Percentiles rank a stretch among this genome's conserved stretches.
Evolutionary conservation across 2,113 vertebrate species (phyloP).

Genomic region (Dolichotis patagonum): DNA sequence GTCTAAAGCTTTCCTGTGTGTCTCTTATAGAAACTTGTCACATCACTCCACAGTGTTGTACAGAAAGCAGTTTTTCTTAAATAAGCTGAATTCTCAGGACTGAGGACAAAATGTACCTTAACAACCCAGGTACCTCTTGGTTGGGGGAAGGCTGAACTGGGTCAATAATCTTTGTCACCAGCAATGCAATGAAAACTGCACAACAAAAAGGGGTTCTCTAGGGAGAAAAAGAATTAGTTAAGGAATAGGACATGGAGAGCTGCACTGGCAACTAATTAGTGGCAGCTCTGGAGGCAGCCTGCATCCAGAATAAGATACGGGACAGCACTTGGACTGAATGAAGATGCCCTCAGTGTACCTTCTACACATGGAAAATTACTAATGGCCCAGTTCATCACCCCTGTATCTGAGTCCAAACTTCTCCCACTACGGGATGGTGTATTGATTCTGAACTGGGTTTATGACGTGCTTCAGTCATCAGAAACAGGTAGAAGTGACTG

Average conservation of each 20-base stretch:
- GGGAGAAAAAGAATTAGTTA: background rate
- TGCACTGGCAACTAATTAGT: background rate
- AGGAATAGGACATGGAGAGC: background rate
- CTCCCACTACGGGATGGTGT: background rate
- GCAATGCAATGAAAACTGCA: background rate
- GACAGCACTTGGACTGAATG: background rate
- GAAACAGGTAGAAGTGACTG: background rate
- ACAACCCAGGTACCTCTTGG: background rate
- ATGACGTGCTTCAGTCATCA: background rate
- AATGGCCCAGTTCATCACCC: background rate
- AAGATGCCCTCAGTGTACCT: background rate
- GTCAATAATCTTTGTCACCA: background rate
- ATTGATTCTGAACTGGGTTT: background rate
- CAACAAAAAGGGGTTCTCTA: background rate
- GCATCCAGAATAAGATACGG: background rate
- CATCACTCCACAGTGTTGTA: background rate
- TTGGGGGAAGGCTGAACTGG: background rate
- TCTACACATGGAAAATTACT: background rate
- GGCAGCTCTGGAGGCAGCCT: background rate
- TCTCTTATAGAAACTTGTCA: background rate
- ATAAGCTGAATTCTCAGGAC: background rate
- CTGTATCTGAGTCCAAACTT: background rate
- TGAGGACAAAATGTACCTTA: background rate
- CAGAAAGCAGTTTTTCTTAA: background rate
- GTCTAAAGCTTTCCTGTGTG: background rate